Base-by-base conservation (phyloP, 2,113 vertebrate genomes). In the Eira barbara region DNA sequence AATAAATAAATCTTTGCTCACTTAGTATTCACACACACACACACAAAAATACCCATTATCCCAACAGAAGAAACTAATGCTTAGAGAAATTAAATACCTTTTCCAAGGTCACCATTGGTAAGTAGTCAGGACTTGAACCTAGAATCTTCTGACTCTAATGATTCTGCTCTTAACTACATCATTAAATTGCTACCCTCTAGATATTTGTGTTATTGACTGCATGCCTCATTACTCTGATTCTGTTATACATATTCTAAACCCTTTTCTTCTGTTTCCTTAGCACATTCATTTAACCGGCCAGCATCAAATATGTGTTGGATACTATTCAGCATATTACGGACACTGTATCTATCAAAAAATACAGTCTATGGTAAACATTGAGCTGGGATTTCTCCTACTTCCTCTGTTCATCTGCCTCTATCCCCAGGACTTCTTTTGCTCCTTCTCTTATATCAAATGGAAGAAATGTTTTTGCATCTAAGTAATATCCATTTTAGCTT, bases 401-500 rank as follows among this genome's bases (percentile, higher is more conserved):
- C 59, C 21, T 91, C 73, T 36, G 10, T 73, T 86, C 7, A 15
- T 78, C 49, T 96, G 52, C 86, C n/a, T 92, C 67, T 45, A 47
- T 45, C 23, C 21, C 27, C 21, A 49, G 31, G 11, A 59, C 39
- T 87, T 42, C 20, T 83, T 91, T 65, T 83, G 6, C 79, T 84
- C 23, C 74, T 95, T 12, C 29, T 92, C 76, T 74, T 94, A 89
- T 10, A 88, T 57, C 74, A 91, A 47, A 76, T 76, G 45, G n/a
- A 85, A 95, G 34, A 92, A 93, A 82, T 55, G 69, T 80, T 91
- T 76, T 61, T 69, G 47, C 73, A 49, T 81, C 79, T 59, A 79
- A 92, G 39, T 83, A 83, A 93, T 76, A 93, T 69, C 31, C 59
- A 86, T 63, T 89, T 96, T 83, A 84, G 17, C 83, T 92, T 95